Evolutionary conservation across 1,140 invertebrate species (phyloP), one percentile per base, ranked within the genome.

Genomic region (Calliopsis andreniformis): DNA sequence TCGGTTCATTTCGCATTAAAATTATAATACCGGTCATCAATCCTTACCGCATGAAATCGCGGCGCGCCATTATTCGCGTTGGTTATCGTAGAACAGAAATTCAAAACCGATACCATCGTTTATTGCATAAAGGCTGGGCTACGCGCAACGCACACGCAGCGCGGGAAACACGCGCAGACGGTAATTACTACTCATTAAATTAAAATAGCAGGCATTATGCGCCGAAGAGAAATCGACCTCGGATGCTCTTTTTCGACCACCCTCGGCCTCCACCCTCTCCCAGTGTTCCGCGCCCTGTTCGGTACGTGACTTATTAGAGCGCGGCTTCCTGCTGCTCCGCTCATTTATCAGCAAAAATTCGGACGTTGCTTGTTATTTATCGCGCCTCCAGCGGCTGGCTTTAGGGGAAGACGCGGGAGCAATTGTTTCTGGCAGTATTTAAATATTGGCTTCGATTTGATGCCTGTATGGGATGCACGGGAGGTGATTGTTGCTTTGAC

Each of bases 171-270:
- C 20, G 16, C 18, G 20, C 71, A 6, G 18, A 47, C 53, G 79
- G 73, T 82, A 82, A 82, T 82, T 82, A 82, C 72, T 59, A 66
- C 64, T 58, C 80, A 59, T 82, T 76, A 75, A 77, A 80, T 82
- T 82, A 82, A 59, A 59, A 73, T 66, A 43, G 45, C 63, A 12
- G 72, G 42, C 63, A 76, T 76, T 76, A 76, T 76, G 64, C 72
- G 45, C 23, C 18, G 53, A 35, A 25, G 64, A 76, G 72, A 58
- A 76, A 76, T 68, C 71, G 63, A 49, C 51, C n/a, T n/a, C n/a
- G 43, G 18, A n/a, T 23, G 3, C 30, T 51, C 7, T 51, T 67
- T 75, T 63, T 39, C 16, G 39, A 2, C 35, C n/a, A n/a, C n/a
- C n/a, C n/a, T n/a, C n/a, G n/a, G n/a, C 35, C 35, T 39, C 35